Conservation (phyloP, 2,797 vertebrate species). For the Glossophaga mutica region DNA sequence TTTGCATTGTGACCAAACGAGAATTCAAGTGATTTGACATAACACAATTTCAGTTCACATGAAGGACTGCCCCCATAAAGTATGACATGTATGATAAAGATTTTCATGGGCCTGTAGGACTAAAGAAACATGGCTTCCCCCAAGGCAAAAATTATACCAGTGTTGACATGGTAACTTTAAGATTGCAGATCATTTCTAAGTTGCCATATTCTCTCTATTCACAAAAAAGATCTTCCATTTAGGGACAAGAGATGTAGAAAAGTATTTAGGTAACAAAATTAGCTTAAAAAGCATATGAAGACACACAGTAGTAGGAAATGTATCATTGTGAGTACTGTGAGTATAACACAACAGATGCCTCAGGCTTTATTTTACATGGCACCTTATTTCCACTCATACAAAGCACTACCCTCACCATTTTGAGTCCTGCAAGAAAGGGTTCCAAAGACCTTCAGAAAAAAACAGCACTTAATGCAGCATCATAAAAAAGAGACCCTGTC, state of each 20-base stretch:
- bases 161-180: slow-evolving; percentile 99
- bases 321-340: slow-evolving; percentile 99
- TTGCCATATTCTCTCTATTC: slow-evolving; percentile 97
- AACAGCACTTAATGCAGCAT: slow-evolving; percentile 99
- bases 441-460: slow-evolving; percentile 97
- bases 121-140: slow-evolving; percentile 97
- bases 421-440: slow-evolving; percentile 97
- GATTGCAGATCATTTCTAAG: slow-evolving; percentile 96
- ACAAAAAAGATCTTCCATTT: slow-evolving; percentile 95
- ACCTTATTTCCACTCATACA: slow-evolving; percentile 98
- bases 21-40: slow-evolving; percentile 97
- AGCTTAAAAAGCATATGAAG: slow-evolving; percentile 95
- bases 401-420: slow-evolving; percentile 98
- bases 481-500: slow-evolving; percentile 95
- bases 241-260: slow-evolving; percentile 93
- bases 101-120: slow-evolving; percentile 97
- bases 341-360: slow-evolving; percentile 98
- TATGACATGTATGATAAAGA: slow-evolving; percentile 98
- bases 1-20: slow-evolving; percentile 98
- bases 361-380: slow-evolving; percentile 98
- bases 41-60: slow-evolving; percentile 99
- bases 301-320: slow-evolving; percentile 94
- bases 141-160: slow-evolving; percentile 96
- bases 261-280: slow-evolving; percentile 88
- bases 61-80: slow-evolving; percentile 98